A percentile compares a stretch with the other conserved stretches of the same genome.
Evolutionary conservation across 2,888 invertebrate species (phyloP).

Genomic region (Catocala nupta): DNA sequence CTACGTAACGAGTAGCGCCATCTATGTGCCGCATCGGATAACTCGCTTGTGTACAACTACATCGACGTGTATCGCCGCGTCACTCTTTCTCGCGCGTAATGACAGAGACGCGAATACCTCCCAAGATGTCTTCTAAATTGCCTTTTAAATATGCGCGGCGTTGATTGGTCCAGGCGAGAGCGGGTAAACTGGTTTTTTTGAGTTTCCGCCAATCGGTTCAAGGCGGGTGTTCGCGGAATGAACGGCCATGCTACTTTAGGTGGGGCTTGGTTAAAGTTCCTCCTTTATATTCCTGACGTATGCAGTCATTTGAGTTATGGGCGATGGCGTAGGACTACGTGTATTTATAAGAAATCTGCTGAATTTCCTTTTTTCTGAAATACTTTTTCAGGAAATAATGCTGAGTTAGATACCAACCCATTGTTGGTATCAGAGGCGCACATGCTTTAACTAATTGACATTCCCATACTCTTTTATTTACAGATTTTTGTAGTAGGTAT

Average conservation of each 20-base stretch:
- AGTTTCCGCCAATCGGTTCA: constrained; percentile 74
- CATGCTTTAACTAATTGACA: constrained; percentile 14
- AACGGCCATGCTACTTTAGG: constrained; percentile 85
- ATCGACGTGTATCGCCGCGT: constrained; percentile 60
- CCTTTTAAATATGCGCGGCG: constrained; percentile 69
- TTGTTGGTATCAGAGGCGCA: background rate
- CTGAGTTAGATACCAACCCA: constrained; percentile 45
- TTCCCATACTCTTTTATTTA: constrained; percentile 22
- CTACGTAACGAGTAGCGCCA: constrained; percentile 70
- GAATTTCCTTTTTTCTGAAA: constrained; percentile 65
- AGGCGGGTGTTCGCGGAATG: constrained; percentile 64
- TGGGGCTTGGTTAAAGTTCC: constrained; percentile 76
- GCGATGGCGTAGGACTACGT: constrained; percentile 79
- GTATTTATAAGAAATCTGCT: constrained; percentile 77
- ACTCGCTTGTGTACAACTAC: constrained; percentile 60
- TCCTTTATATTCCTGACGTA: constrained; percentile 86
- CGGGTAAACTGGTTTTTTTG: constrained; percentile 68
- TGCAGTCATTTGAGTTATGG: constrained; percentile 85
- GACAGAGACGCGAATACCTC: constrained; percentile 71
- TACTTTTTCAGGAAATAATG: constrained; percentile 64
- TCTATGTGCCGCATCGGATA: constrained; percentile 58
- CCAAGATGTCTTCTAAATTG: constrained; percentile 74
- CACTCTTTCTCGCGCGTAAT: constrained; percentile 67
- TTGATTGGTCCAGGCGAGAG: constrained; percentile 78
- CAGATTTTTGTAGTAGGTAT: constrained; percentile 13